These are phyloP conservation scores for Phalloptychus januarius DNA, from an alignment of 2,797 vertebrate genomes.

Conservation along the genomic window DNA sequence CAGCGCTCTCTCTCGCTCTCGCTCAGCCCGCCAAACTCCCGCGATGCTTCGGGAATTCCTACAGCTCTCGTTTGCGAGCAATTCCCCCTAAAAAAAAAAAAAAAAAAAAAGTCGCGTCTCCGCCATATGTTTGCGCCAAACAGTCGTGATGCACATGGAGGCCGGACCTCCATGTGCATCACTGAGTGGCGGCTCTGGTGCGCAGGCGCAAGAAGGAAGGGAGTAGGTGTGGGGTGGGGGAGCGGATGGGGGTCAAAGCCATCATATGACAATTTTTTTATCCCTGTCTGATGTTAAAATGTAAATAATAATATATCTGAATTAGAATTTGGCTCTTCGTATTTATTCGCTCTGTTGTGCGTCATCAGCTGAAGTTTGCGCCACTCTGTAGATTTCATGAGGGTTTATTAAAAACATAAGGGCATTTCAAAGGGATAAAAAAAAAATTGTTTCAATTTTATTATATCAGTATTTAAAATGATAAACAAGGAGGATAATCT, in stretches of 20 bases:
- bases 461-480: neutral
- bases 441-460: fast-evolving
- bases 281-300: neutral
- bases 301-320: neutral
- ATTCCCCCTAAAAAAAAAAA: no score
- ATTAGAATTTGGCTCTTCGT: neutral
- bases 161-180: no score
- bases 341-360: no score
- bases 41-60: slow-evolving; percentile 46
- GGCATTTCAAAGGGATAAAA: neutral
- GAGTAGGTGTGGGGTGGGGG: fast-evolving
- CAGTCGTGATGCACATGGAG: slow-evolving; percentile 55
- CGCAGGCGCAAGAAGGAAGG: neutral
- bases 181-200: neutral
- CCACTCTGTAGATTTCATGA: neutral
- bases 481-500: neutral
- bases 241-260: neutral
- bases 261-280: neutral
- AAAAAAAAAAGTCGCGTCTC: slow-evolving; percentile 30
- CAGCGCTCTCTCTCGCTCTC: no score
- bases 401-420: neutral
- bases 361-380: neutral
- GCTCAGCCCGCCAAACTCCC: slow-evolving; percentile 36
- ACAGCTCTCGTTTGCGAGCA: slow-evolving; percentile 36
- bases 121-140: slow-evolving; percentile 52